These are phyloP conservation scores for Volucella inanis DNA, from an alignment of 2,888 invertebrate genomes.

Conservation along the genomic window DNA sequence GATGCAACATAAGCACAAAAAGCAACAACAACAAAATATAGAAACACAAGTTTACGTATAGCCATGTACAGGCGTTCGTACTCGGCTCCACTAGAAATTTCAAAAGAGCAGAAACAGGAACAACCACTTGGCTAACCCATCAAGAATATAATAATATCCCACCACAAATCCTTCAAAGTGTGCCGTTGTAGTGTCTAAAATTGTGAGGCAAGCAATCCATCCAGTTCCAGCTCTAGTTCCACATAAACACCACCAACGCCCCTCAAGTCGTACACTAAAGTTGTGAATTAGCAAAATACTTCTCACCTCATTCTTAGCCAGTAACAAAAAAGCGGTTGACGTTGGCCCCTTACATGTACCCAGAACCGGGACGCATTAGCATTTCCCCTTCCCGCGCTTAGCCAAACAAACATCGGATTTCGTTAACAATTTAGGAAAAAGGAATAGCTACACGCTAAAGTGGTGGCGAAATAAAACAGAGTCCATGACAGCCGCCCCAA, in stretches of 20 bases:
- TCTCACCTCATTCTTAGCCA: constrained; percentile 53
- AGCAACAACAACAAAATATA: not conserved
- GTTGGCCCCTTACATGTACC: too few species aligned
- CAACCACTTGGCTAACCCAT: constrained; percentile 52
- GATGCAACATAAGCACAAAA: not conserved
- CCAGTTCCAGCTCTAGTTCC: not conserved
- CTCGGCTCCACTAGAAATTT: constrained; percentile 44
- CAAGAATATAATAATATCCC: constrained; percentile 67
- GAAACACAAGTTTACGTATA: not conserved
- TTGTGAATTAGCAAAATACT: constrained; percentile 64
- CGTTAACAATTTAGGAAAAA: constrained; percentile 14
- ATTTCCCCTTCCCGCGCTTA: constrained; percentile 12
- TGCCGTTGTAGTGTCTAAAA: constrained; percentile 32
- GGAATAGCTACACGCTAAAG: not conserved
- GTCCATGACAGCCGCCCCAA: too few species aligned
- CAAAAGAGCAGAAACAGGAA: constrained; percentile 72
- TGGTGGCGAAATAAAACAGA: not conserved
- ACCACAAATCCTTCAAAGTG: constrained; percentile 57
- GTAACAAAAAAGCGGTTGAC: constrained; percentile 4
- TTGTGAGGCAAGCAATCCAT: constrained; percentile 13
- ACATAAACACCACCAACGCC: not conserved
- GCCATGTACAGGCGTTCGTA: constrained; percentile 9
- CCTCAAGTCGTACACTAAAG: not conserved
- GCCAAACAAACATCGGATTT: constrained; percentile 23
- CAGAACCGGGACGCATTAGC: too few species aligned